Evolutionary conservation across 2,888 invertebrate species (phyloP), one percentile per base, ranked within the genome.

Genomic region (Pristionchus entomophagus): DNA sequence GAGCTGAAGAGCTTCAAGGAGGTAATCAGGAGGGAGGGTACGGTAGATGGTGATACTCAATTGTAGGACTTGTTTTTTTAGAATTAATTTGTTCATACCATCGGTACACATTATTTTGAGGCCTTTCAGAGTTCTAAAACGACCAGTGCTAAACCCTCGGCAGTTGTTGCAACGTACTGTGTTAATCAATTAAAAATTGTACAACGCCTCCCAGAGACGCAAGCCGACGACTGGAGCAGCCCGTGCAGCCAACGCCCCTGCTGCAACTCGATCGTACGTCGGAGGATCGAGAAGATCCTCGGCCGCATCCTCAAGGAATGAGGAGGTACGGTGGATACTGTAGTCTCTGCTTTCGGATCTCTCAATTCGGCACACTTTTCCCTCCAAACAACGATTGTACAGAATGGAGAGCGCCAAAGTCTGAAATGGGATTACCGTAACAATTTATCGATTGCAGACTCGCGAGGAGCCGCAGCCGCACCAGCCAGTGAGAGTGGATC

Each of bases 201-300:
- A 56, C 12, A n/a, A 5, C n/a, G 56, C 56, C 12, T n/a, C n/a
- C n/a, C 6, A n/a, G 65, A 65, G 19, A 19, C n/a, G 41, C 26
- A 73, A 45, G 73, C 2, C 38, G 1, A 14, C 41, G 0, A n/a
- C 69, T 69, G 69, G n/a, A 17, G 6, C 73, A n/a, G n/a, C n/a
- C n/a, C n/a, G 5, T 56, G 56, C 56, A 19, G n/a, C 45, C 45
- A 41, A 41, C 0, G 73, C 26, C 8, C 41, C 45, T 17, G 41
- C n/a, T n/a, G n/a, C n/a, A n/a, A n/a, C n/a, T 32, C 73, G 73
- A 41, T 41, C 73, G 73, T 73, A 73, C 41, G 26, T 26, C n/a
- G 41, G 41, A n/a, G 73, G 73, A 41, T 73, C 73, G 73, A 73
- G 73, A 73, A 73, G 45, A 35, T 41, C 73, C 41, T 73, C 73